A percentile compares a stretch with the other conserved stretches of the same genome.
These are phyloP conservation scores for Gymnocheta viridis DNA, from an alignment of 2,888 invertebrate genomes.

Conservation along the genomic window DNA sequence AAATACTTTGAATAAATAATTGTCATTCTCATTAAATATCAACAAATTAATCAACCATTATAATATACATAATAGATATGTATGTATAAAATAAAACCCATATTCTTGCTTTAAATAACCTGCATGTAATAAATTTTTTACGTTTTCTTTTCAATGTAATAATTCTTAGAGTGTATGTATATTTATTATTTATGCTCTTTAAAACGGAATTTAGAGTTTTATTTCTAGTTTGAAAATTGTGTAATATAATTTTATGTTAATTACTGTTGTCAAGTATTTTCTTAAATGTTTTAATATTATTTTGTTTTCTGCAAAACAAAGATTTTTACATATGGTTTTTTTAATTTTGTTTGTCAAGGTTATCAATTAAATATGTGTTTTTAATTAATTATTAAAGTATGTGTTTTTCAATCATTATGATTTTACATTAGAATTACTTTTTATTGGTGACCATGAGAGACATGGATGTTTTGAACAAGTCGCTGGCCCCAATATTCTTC, in stretches of 20 bases:
- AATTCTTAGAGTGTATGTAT: conserved; percentile 44
- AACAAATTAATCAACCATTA: not conserved
- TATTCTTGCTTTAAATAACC: conserved; percentile 19
- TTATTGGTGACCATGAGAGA: conserved; percentile 78
- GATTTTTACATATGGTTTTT: conserved; percentile 20
- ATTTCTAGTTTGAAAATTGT: conserved; percentile 48
- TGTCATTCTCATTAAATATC: not conserved
- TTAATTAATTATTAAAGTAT: conserved; percentile 55
- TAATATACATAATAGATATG: not conserved
- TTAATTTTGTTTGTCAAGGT: conserved; percentile 52
- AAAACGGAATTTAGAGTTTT: conserved; percentile 47
- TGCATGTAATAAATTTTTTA: conserved; percentile 58
- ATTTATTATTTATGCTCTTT: conserved; percentile 43
- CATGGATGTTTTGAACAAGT: conserved; percentile 85
- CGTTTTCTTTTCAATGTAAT: conserved; percentile 13
- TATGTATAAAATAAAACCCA: not conserved
- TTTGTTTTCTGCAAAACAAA: conserved; percentile 40
- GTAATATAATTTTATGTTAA: conserved; percentile 56
- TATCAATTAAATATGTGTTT: conserved; percentile 53
- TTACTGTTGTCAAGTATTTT: conserved; percentile 55
- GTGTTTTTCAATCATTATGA: conserved; percentile 46
- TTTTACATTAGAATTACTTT: conserved; percentile 23
- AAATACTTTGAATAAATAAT: not conserved
- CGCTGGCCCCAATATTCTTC: conserved; percentile 90
- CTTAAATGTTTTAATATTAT: conserved; percentile 42